A percentile compares a stretch with the other conserved stretches of the same genome.
These are phyloP conservation scores for Acanthosoma haemorrhoidale DNA, from an alignment of 2,888 invertebrate genomes.

Conservation along the genomic window DNA sequence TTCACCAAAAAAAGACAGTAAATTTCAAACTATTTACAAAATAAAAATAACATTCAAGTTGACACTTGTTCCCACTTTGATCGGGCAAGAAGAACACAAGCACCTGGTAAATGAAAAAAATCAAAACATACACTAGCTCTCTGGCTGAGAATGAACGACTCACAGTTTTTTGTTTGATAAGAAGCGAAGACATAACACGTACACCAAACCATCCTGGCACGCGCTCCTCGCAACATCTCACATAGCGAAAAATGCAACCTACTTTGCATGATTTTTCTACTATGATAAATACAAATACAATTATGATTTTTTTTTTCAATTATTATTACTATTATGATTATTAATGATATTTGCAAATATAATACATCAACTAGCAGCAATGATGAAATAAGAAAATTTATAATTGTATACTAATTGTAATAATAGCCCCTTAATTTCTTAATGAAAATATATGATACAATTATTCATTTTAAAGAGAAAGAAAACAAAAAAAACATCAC, in stretches of 20 bases:
- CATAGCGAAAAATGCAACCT: not conserved
- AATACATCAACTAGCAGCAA: constrained; percentile 12
- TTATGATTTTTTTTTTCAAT: not conserved
- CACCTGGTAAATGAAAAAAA: too few species aligned
- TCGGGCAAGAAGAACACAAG: not conserved
- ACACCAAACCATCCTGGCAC: too few species aligned
- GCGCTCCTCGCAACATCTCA: not conserved
- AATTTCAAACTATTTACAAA: not conserved
- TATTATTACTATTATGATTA: too few species aligned
- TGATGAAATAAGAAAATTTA: not conserved
- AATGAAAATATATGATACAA: not conserved
- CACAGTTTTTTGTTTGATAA: too few species aligned
- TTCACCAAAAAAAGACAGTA: constrained; percentile 4
- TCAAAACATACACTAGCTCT: too few species aligned
- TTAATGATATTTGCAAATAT: constrained; percentile 11
- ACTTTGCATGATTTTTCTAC: not conserved
- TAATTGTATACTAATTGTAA: not conserved
- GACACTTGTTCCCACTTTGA: constrained; percentile 3
- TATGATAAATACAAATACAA: constrained; percentile 5
- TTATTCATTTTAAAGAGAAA: constrained; percentile 12
- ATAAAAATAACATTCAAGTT: constrained; percentile 4
- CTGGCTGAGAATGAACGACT: too few species aligned
- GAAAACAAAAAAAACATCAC: not conserved
- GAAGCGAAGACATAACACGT: too few species aligned
- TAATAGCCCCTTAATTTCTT: constrained; percentile 6